Evolutionary conservation across 2,113 vertebrate genomes (phyloP), one percentile per base, ranked within the genome.

Genomic region (Phainopepla nitens): DNA sequence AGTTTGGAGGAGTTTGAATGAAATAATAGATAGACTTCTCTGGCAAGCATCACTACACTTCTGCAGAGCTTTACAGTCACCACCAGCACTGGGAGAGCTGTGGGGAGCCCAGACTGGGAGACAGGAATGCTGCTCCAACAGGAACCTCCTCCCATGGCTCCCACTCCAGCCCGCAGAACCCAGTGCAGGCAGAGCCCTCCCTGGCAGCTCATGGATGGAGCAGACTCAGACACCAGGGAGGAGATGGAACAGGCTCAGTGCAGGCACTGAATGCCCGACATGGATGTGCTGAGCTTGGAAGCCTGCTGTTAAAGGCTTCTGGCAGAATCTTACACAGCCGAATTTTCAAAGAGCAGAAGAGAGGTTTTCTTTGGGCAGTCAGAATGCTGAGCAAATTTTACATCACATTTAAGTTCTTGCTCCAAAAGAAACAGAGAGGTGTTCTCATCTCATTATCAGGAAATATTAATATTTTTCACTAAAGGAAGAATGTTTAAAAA

Each of bases 81-180:
- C 49, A 22, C 3, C 44, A 39, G 13, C 7, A 25, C 41, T 4
- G 25, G 5, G 16, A 61, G 24, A 60, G 82, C 56, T 1, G 1
- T 4, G 20, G 58, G 8, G 15, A 85, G 56, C 36, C 29, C 10
- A 3, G 11, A 25, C 0, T 7, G 31, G 49, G n/a, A 33, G 47
- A 29, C 10, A 68, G 22, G 28, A 68, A 45, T 2, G 35, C 21
- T 79, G 57, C 45, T 9, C 1, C 2, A 3, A 11, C 27, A 23
- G 4, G 15, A 54, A 15, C 10, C 7, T 21, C 22, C 7, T 22
- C 3, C 53, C 31, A 9, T 1, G 14, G 10, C 7, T 24, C 23
- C 49, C 42, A 33, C 33, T 18, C 15, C 49, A 24, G 24, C 44
- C 49, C 14, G 39, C 77, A 65, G 60, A 18, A 9, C 60, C 7